Evolutionary conservation across 1,140 invertebrate genomes (phyloP), one percentile per base, ranked within the genome.

Genomic region (Psix sp.): DNA sequence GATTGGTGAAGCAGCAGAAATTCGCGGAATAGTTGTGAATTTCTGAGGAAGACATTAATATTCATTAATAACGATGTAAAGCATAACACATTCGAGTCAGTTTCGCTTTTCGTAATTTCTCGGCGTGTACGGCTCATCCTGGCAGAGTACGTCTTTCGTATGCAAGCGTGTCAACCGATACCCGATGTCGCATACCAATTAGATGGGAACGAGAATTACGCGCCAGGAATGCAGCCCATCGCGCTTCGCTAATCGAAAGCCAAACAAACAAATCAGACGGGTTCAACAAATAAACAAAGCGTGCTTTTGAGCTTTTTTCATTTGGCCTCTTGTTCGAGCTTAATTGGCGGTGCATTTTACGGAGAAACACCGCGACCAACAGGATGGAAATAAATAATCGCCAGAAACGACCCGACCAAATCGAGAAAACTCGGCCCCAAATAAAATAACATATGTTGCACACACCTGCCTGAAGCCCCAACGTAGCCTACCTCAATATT

Each of bases 131-230:
- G 38, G 31, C 68, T 59, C 45, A 56, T 59, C 52, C 71, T 59
- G 35, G 35, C 48, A 38, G 38, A 45, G 38, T 45, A 35, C 29
- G 54, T 46, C 35, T 80, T 76, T 80, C 71, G 77, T 78, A 81
- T 78, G 80, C 76, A 77, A 72, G 49, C 74, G 48, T 51, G 66
- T 59, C 60, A 63, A 51, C 77, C 79, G 78, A 81, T 80, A 78
- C 66, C 68, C 45, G 9, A 43, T 2, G 73, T 15, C 48, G 77
- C 77, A 78, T 81, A 77, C 80, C 75, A 78, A 80, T 81, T 78
- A 80, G 70, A 43, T 56, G 48, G 70, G 36, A 52, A 60, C 36
- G 66, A 57, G 52, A 33, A 59, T 36, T 51, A 60, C 56, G 66
- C 56, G 66, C 3, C 7, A 48, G 14, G 66, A 60, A 70, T 70